A percentile compares a stretch with the other conserved stretches of the same genome.
Evolutionary conservation across 2,797 vertebrate species (phyloP).

Genomic region (Coluber constrictor): DNA sequence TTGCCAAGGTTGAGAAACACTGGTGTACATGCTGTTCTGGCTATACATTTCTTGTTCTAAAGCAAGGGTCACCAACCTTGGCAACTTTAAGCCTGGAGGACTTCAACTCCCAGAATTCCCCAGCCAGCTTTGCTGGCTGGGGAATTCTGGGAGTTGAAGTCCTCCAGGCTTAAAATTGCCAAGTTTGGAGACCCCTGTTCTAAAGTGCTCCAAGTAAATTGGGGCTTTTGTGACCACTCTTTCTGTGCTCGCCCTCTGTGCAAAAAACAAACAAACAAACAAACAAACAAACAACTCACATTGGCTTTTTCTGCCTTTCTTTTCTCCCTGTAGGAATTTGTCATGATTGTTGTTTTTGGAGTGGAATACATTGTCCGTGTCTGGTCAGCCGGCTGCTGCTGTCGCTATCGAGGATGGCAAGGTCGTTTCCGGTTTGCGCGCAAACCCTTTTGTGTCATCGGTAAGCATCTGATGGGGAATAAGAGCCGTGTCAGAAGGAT

Average conservation of each 20-base stretch:
- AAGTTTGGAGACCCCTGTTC: no score
- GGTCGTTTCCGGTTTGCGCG: constrained; percentile 93
- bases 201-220: neutral
- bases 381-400: constrained; percentile 95
- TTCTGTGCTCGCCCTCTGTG: neutral
- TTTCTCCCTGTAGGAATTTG: constrained; percentile 81
- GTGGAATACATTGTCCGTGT: constrained; percentile 91
- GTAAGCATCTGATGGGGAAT: constrained; percentile 60
- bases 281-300: no score
- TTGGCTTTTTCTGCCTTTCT: neutral
- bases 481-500: neutral
- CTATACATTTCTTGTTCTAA: neutral
- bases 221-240: neutral
- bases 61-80: no score
- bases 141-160: no score
- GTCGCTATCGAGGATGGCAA: constrained; percentile 95
- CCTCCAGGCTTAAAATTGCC: no score
- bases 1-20: neutral
- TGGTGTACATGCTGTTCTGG: neutral
- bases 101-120: no score
- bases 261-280: no score
- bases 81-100: no score
- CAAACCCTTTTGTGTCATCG: constrained; percentile 97
- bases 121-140: no score
- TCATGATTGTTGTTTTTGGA: constrained; percentile 98